phyloP scores from a whole-genome alignment of 2,113 vertebrate species.

The Apodemus sylvaticus region DNA sequence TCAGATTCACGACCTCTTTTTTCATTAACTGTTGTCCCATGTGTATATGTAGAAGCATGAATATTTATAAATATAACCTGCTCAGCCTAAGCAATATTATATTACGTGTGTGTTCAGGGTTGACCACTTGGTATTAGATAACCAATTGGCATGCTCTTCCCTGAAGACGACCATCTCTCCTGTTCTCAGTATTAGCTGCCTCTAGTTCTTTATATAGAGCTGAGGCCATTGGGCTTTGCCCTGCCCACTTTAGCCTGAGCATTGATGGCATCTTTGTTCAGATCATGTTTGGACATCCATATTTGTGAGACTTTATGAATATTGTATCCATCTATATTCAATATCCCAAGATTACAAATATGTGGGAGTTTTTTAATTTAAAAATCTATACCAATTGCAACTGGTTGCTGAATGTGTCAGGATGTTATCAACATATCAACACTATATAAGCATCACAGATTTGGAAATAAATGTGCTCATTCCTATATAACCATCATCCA shows the following conservation, averaged over 20 bases:
- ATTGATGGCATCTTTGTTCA: not conserved
- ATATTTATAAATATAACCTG: not conserved
- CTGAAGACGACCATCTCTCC: not conserved
- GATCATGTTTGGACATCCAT: not conserved
- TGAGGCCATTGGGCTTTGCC: not conserved
- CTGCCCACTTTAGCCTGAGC: not conserved
- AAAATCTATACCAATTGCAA: not conserved
- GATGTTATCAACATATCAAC: constrained; percentile 20
- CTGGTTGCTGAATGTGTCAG: constrained; percentile 20
- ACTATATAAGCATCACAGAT: not conserved
- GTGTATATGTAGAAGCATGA: not conserved
- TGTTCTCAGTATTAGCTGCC: not conserved
- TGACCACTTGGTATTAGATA: not conserved
- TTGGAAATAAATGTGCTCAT: constrained; percentile 25
- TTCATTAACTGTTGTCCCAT: not conserved
- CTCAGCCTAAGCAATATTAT: not conserved
- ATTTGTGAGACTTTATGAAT: not conserved
- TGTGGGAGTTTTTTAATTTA: not conserved
- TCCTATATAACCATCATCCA: not conserved
- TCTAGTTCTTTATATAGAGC: no score
- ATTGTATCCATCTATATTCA: not conserved
- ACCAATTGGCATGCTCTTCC: not conserved
- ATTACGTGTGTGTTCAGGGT: not conserved
- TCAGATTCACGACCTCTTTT: not conserved
- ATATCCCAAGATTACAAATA: not conserved